Conservation (phyloP, 2,113 vertebrate genomes). For the Romanogobio albipinnatus region DNA sequence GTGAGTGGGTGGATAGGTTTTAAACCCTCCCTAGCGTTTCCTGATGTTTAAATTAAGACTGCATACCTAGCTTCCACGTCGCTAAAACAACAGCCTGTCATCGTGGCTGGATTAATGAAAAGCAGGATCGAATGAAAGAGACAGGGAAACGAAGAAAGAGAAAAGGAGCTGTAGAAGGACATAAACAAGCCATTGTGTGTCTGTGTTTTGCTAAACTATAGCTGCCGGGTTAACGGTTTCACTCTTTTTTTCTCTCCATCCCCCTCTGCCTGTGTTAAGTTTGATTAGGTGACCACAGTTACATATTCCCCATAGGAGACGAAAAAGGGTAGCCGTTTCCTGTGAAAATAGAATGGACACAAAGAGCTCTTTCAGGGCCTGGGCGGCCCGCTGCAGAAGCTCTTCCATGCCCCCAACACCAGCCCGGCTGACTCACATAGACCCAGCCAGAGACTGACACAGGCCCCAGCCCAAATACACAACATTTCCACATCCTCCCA, state of each 20-base stretch:
- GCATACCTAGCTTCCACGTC: conserved; percentile 71
- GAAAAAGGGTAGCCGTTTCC: conserved; percentile 89
- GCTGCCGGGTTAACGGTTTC: conserved; percentile 78
- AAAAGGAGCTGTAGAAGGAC: conserved; percentile 52
- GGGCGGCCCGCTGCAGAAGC: conserved; percentile 21
- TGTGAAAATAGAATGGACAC: conserved; percentile 87
- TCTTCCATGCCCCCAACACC: conserved; percentile 40
- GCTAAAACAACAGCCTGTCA: conserved; percentile 80
- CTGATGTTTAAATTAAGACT: conserved; percentile 71
- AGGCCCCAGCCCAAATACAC: conserved; percentile 39
- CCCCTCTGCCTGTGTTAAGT: conserved; percentile 51
- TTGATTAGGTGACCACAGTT: conserved; percentile 89
- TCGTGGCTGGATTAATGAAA: conserved; percentile 66
- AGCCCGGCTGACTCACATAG: conserved; percentile 46
- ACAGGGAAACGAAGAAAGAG: neutral
- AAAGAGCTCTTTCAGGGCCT: conserved; percentile 82
- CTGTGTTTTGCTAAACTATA: conserved; percentile 79
- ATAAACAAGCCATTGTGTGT: conserved; percentile 83
- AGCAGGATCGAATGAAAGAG: conserved; percentile 1
- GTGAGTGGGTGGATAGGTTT: conserved; percentile 30
- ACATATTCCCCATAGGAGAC: conserved; percentile 91
- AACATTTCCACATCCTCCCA: conserved; percentile 40
- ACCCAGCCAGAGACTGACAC: conserved; percentile 36
- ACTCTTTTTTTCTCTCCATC: conserved; percentile 58
- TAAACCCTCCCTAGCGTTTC: conserved; percentile 55